phyloP scores from a whole-genome alignment of 64 coral and sea anemone genomes.

The Montipora capricornis region DNA sequence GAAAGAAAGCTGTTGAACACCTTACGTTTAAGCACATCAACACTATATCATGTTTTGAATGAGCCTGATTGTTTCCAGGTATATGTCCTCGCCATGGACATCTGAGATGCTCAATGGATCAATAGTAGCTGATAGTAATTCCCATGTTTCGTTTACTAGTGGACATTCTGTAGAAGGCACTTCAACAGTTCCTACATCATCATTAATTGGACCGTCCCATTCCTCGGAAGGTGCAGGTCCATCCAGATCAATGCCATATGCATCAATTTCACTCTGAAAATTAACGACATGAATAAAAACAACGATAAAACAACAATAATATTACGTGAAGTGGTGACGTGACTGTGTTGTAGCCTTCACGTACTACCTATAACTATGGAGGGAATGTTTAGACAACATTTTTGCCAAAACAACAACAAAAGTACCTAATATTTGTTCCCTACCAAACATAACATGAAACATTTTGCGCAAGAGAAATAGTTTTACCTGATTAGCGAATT shows the following conservation, averaged over 20 bases:
- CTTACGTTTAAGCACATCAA: not conserved
- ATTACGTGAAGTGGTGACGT: not conserved
- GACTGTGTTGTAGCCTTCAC: conserved; percentile 18
- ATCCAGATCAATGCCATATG: conserved; percentile 24
- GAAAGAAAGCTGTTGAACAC: not conserved
- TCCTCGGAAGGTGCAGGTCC: conserved; percentile 23
- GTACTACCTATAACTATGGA: conserved; percentile 21
- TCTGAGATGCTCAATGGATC: conserved; percentile 16
- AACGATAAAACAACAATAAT: not conserved
- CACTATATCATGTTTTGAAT: conserved; percentile 26
- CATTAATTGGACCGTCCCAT: conserved; percentile 17
- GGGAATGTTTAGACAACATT: not conserved
- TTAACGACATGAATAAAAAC: not conserved
- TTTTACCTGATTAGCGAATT: conserved; percentile 16
- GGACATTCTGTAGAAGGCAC: conserved; percentile 51
- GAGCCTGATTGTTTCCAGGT: conserved; percentile 39
- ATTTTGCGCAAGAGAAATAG: conserved; percentile 22
- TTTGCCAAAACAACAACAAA: conserved; percentile 30
- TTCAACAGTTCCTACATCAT: conserved; percentile 17
- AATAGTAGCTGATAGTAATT: conserved; percentile 16
- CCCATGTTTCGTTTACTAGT: conserved; percentile 26
- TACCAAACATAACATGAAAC: conserved; percentile 5
- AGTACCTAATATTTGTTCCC: conserved; percentile 2
- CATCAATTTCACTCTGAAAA: conserved; percentile 25
- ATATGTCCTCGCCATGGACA: conserved; percentile 58